Base-by-base conservation (phyloP, 2,888 invertebrate genomes). In the Andrena haemorrhoa region DNA sequence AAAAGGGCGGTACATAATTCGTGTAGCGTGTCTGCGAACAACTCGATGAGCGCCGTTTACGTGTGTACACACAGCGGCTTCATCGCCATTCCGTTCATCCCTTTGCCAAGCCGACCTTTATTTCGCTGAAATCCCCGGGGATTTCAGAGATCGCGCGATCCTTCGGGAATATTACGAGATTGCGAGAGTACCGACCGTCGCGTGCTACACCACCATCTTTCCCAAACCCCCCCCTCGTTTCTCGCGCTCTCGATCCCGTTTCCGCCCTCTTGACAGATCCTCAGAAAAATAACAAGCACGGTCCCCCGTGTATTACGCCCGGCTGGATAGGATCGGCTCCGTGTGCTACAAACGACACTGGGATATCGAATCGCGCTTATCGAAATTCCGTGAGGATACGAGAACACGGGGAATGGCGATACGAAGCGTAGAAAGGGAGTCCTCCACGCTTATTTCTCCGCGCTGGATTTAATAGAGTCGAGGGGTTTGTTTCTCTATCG, bases 161-260 rank as follows among this genome's bases (percentile, higher is more conserved):
- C 90, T 77, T 81, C 85, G 89, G 89, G 90, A 89, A 90, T 91
- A 92, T 92, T 91, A 92, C 89, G 91, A 91, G 91, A 92, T 92
- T 92, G 90, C 91, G 79, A 80, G 69, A 78, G 47, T 47, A 68
- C 53, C 68, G 51, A 31, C 51, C 71, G 78, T 79, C 81, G 71
- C 79, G 68, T 77, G 71, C 72, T 71, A n/a, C 66, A 33, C 61
- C 70, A 60, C 31, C 81, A 61, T 73, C 75, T 79, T 72, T 73
- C 76, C 65, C 71, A 79, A 56, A 10, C 56, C 79, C 75, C 79
- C 75, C 77, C 75, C 76, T 68, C 74, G 63, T 73, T 75, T 75
- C 74, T 79, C 60, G 41, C 31, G 31, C 58, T 26, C 68, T 16
- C 65, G 68, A 58, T 68, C 66, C 61, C 47, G 66, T 49, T 75